Base-by-base conservation (phyloP, 2,113 vertebrate genomes). In the Hystrix cristata region DNA sequence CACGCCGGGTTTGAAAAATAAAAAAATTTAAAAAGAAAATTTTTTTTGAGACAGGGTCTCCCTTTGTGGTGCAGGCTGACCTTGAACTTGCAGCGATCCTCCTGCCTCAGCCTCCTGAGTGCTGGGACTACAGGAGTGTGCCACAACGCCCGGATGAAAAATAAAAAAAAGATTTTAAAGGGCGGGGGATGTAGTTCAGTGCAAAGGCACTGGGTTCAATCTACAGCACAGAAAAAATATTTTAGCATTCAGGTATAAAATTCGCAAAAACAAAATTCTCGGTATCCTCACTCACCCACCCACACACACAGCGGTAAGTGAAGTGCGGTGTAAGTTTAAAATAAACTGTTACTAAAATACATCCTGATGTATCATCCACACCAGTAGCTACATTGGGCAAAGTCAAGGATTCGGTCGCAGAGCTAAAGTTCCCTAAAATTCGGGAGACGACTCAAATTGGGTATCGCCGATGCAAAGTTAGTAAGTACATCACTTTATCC, bases 351-450 rank as follows among this genome's bases (percentile, higher is more conserved):
- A 71, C 60, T 60, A 53, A 80, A 79, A 95, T 80, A 89, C 16
- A 65, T 2, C 60, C 57, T 65, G 74, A 62, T 94, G 80, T 34
- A 60, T 57, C 90, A 88, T 93, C 57, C 48, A 5, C 51, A 92
- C 2, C 46, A 81, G 31, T 60, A 82, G 71, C 71, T 51, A 27
- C 53, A 87, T 2, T 51, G 60, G 48, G 64, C 16, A 92, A 96
- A 25, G 82, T 81, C 71, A 92, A 90, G 85, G 78, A 91, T 79
- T 95, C 31, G n/a, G 96, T 89, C 94, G 46, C 83, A 74, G 65
- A 94, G 93, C 31, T 82, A 60, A 71, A 78, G 38, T 90, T 76
- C 51, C 31, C 71, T 64, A 76, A 79, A 72, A 93, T n/a, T 95
- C 85, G 87, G 27, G 25, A 85, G 65, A 94, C 80, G 82, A 55